These are phyloP conservation scores for Eulithis testata DNA, from an alignment of 2,888 invertebrate genomes.

Conservation along the genomic window DNA sequence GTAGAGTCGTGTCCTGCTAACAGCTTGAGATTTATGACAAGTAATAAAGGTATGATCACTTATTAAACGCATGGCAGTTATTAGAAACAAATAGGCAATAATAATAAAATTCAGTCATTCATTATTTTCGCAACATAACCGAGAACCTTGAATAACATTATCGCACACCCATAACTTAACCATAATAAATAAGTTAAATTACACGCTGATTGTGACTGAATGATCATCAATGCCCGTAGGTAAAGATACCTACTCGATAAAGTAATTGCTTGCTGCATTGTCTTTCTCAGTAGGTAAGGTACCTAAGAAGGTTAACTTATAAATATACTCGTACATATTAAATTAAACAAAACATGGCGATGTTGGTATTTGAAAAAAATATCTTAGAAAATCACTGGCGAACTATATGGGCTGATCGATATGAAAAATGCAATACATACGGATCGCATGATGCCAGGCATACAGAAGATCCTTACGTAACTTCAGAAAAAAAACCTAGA, in stretches of 20 bases:
- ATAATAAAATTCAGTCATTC: constrained; percentile 33
- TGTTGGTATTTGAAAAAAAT: not conserved
- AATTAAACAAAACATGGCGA: not conserved
- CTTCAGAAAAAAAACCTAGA: no score
- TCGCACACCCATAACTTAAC: constrained; percentile 46
- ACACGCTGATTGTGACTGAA: constrained; percentile 44
- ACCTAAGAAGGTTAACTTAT: constrained; percentile 5
- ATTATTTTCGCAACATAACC: constrained; percentile 41
- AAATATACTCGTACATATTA: no score
- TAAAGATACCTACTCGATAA: constrained; percentile 32
- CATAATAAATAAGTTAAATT: constrained; percentile 42
- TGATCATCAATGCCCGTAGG: constrained; percentile 39
- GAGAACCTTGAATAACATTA: constrained; percentile 57
- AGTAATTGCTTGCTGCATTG: constrained; percentile 37
- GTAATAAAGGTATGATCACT: constrained; percentile 15
- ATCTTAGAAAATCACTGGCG: not conserved
- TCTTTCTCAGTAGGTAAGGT: constrained; percentile 28
- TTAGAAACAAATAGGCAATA: constrained; percentile 13
- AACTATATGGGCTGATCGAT: not conserved
- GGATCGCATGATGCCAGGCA: no score
- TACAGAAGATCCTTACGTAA: no score
- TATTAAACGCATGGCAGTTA: constrained; percentile 6
- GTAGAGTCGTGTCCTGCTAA: constrained; percentile 2
- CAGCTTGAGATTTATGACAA: constrained; percentile 10
- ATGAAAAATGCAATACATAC: no score